Evolutionary conservation across 2,113 vertebrate genomes (phyloP).

Genomic region (Gymnogyps californianus): DNA sequence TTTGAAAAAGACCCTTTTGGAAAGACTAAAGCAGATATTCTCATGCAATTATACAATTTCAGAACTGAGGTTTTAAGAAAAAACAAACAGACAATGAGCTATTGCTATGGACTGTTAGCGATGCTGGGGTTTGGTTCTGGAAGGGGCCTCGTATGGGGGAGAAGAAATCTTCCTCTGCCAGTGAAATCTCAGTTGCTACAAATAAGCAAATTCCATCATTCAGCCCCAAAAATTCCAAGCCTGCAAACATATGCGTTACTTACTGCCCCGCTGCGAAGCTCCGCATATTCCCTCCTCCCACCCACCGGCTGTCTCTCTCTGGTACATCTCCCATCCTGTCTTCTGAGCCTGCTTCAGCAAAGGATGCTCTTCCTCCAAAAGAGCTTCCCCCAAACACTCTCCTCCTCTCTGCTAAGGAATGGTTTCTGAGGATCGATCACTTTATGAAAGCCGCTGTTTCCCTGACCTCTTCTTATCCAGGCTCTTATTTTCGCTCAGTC

Average conservation of each 20-base stretch:
- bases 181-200: not conserved
- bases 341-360: not conserved
- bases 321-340: not conserved
- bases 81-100: not conserved
- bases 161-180: not conserved
- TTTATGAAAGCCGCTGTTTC: not conserved
- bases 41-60: not conserved
- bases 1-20: not conserved
- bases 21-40: not conserved
- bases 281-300: constrained; percentile 25
- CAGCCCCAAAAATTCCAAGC: not conserved
- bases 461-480: not conserved
- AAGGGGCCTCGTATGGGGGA: not conserved
- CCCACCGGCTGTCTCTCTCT: constrained; percentile 13
- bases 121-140: not conserved
- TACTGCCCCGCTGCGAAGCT: not conserved
- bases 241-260: not conserved
- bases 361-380: not conserved
- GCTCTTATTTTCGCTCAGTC: not conserved
- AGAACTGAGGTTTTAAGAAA: not conserved
- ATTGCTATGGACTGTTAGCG: not conserved
- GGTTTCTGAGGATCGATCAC: not conserved
- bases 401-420: not conserved
- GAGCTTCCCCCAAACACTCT: not conserved
- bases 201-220: not conserved